phyloP scores from a whole-genome alignment of 2,797 vertebrate genomes.

The Dendrocincla tyrannina region DNA sequence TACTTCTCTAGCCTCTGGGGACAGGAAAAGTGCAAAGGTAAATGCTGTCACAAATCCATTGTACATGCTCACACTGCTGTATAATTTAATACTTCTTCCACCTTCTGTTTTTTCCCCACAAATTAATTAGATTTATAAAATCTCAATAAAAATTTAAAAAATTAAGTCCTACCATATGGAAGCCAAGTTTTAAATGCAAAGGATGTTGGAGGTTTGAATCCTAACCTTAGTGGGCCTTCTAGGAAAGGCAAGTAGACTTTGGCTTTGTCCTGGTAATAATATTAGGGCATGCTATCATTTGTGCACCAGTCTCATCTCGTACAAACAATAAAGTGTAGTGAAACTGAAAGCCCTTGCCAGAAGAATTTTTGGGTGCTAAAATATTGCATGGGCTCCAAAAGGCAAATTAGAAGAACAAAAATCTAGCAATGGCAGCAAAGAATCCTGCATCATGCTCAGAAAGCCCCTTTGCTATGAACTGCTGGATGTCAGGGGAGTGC shows the following conservation, averaged over 20 bases:
- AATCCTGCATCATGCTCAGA: fast-evolving
- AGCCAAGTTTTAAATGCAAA: not conserved
- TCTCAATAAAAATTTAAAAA: not conserved
- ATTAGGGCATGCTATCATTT: not conserved
- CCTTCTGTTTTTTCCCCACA: not conserved
- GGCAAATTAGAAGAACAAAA: not conserved
- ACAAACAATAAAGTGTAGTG: not conserved
- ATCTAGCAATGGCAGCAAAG: not conserved
- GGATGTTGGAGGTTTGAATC: not conserved
- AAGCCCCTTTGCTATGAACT: fast-evolving
- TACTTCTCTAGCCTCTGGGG: not conserved
- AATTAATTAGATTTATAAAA: not conserved
- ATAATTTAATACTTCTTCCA: not conserved
- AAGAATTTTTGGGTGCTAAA: not conserved
- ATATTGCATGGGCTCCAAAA: not conserved
- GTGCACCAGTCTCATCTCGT: not conserved
- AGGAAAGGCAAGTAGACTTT: not conserved
- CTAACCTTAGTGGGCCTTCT: not conserved
- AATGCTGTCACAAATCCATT: not conserved
- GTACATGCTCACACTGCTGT: not conserved
- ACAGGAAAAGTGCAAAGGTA: not conserved
- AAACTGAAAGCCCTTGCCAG: not conserved
- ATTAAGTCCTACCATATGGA: not conserved
- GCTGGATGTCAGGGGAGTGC: not conserved
- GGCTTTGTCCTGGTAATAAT: not conserved